Evolutionary conservation across 2,113 vertebrate genomes (phyloP).

Genomic region (Osmerus eperlanus): DNA sequence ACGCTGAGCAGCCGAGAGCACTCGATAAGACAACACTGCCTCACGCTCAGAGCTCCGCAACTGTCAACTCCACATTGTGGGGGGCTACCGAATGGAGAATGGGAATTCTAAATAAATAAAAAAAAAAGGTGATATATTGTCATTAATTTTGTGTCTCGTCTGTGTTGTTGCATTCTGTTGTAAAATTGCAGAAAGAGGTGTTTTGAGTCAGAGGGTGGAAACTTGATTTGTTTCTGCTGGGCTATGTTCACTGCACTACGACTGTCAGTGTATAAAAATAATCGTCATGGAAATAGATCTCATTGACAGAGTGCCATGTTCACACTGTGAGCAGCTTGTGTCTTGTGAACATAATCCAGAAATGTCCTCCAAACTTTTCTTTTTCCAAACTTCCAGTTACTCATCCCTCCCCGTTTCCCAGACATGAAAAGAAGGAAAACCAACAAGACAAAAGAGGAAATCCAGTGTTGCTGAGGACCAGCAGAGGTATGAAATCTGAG

Average conservation of each 20-base stretch:
- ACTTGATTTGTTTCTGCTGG: slow-evolving; percentile 41
- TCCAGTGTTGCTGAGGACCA: slow-evolving; percentile 59
- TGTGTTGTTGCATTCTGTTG: slow-evolving; percentile 56
- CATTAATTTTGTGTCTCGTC: slow-evolving; percentile 60
- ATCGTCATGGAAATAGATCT: slow-evolving; percentile 87
- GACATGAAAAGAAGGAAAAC: slow-evolving; percentile 49
- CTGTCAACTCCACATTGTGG: slow-evolving; percentile 62
- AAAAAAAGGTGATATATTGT: slow-evolving; percentile 59
- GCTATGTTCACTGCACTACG: slow-evolving; percentile 67
- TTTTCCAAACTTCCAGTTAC: slow-evolving; percentile 70
- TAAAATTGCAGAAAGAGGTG: slow-evolving; percentile 39
- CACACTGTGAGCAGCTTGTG: slow-evolving; percentile 90
- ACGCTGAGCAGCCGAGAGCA: slow-evolving; percentile 72
- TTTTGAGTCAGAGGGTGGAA: slow-evolving; percentile 20
- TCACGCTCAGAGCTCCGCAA: slow-evolving; percentile 48
- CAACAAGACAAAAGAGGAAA: slow-evolving; percentile 58
- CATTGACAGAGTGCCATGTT: slow-evolving; percentile 89
- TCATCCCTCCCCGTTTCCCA: slow-evolving; percentile 61
- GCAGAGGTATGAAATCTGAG: slow-evolving; percentile 56
- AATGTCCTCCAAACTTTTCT: slow-evolving; percentile 78
- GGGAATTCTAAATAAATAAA: slow-evolving; percentile 37
- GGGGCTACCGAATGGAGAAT: slow-evolving; percentile 51
- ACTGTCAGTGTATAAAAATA: slow-evolving; percentile 77
- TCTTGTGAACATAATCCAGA: slow-evolving; percentile 79
- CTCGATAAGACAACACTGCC: slow-evolving; percentile 61